Base-by-base conservation (phyloP, 2,113 vertebrate species). In the Bubo bubo region DNA sequence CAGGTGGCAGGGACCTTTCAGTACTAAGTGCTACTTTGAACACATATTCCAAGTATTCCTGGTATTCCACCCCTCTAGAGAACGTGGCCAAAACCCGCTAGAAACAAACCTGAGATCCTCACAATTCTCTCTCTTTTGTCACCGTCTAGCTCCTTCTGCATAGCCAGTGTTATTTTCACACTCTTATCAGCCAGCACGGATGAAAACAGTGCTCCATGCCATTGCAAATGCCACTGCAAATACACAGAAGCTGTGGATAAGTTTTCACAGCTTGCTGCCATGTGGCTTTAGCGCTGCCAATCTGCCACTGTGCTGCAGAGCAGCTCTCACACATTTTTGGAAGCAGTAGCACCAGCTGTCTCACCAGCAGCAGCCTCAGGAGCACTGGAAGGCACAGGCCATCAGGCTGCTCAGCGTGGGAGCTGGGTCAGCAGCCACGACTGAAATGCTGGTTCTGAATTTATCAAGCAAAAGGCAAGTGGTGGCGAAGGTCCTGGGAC, bases 191-290 rank as follows among this genome's bases (percentile, higher is more conserved):
- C 39, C 80, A 88, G 92, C 64, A 74, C 7, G 87, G 93, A 87
- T 1, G 2, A 87, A 93, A 93, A 58, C 86, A 85, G 56, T 37
- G 52, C 70, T 90, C 47, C 3, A 7, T 72, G 62, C 85, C 88
- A 75, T 79, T 55, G 62, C 81, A 95, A 89, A 87, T 84, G 81
- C 82, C 74, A 90, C 58, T 68, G 88, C 77, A 90, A 87, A 94
- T 49, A 85, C 79, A 87, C n/a, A 94, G 70, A 92, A 93, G 79
- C 94, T 75, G 70, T 35, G 39, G 70, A 90, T 83, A 96, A 91
- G 47, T 93, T 90, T 90, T 94, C 92, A 63, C 88, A 93, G 92
- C 66, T 88, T 93, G 85, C 71, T 94, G 81, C 66, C 74, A 21
- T 75, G 92, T 60, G 94, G 85, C 85, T 94, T 94, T 82, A 92